Evolutionary conservation across 2,888 invertebrate species (phyloP), one percentile per base, ranked within the genome.

Genomic region (Xestia sexstrigata): DNA sequence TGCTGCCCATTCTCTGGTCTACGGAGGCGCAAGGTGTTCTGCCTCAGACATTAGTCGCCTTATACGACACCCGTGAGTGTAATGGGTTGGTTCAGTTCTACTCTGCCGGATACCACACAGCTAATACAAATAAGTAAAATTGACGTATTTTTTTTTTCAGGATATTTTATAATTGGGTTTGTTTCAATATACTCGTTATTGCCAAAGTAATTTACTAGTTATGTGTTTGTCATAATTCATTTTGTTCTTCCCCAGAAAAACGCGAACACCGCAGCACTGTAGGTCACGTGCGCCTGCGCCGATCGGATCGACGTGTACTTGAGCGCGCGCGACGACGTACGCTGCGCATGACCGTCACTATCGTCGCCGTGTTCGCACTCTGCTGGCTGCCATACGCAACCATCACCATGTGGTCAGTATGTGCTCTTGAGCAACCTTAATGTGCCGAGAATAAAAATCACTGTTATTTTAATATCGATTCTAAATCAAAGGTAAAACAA

Each of bases 361-460:
- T 98, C 82, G 98, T 98, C 15, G 94, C 97, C 7, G 98, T 98
- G 62, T 98, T 98, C 93, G 97, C 98, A 49, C 96, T 97, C 89
- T 98, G 98, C 94, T 98, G 98, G 98, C 97, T 98, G 60, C 98
- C 98, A 0, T 98, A 98, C 92, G 98, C 97, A 47, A 97, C 97
- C 55, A 98, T 98, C 96, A 97, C 97, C 0, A 96, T 98, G 89
- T 98, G 98, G 98, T 98, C 93, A 95, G 96, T 83, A 74, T 58
- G 9, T 26, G n/a, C 2, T 47, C 47, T 1, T 39, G 26, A 47
- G 2, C 2, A 60, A 17, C 30, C 26, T 30, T 52, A 23, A 1
- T 55, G n/a, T 55, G 3, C 9, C 11, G 4, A 52, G 11, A 4
- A 4, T n/a, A 55, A n/a, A 11, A n/a, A 55, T 52, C 1, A 5